A percentile compares a stretch with the other conserved stretches of the same genome.
Evolutionary conservation across 2,797 vertebrate genomes (phyloP).

Genomic region (Falco biarmicus): DNA sequence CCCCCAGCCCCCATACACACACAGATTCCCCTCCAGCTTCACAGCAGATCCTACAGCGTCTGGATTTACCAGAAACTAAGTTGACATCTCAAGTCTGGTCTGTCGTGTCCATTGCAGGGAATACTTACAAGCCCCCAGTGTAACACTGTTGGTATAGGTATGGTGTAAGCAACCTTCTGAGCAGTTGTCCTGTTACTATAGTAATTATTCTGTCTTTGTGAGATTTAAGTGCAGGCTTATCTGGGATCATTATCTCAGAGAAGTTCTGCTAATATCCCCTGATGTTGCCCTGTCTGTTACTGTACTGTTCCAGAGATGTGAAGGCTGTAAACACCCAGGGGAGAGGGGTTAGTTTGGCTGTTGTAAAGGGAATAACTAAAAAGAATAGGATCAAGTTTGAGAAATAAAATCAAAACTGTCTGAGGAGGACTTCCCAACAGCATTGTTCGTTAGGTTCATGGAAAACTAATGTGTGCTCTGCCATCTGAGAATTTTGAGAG

Average conservation of each 20-base stretch:
- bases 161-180: background rate
- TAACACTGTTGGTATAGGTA: background rate
- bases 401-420: background rate
- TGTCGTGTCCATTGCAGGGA: fast-evolving
- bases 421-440: background rate
- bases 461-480: background rate
- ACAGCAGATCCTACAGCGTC: background rate
- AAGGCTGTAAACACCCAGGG: background rate
- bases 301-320: background rate
- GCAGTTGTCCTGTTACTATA: background rate
- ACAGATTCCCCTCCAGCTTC: too few species aligned
- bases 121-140: fast-evolving
- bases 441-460: background rate
- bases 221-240: background rate
- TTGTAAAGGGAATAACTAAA: background rate
- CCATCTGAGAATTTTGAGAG: background rate
- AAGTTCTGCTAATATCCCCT: background rate
- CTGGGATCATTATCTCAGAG: background rate
- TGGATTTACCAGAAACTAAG: background rate
- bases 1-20: too few species aligned
- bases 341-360: background rate
- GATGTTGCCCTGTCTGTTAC: background rate
- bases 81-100: background rate
- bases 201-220: background rate
- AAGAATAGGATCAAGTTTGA: background rate